These are phyloP conservation scores for Tetragnatha versicolor DNA, from an alignment of 1,140 invertebrate species.

Conservation along the genomic window DNA sequence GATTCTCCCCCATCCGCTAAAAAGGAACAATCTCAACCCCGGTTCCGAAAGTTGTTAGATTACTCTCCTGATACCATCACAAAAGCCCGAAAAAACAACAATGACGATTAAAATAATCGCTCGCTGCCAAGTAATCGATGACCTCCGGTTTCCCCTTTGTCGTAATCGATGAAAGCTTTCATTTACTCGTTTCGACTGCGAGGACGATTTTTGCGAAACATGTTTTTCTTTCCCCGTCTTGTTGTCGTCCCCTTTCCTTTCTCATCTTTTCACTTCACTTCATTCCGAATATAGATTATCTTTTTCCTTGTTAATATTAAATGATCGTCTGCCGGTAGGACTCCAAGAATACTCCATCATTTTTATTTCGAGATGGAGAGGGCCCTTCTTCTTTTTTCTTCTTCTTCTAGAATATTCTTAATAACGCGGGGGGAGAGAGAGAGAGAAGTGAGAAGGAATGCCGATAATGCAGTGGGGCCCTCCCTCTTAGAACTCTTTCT, in stretches of 20 bases:
- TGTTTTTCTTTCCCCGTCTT: neutral
- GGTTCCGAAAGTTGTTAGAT: conserved; percentile 6
- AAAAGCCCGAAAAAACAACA: conserved; percentile 8
- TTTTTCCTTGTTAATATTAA: conserved; percentile 33
- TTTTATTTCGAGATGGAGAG: conserved; percentile 1
- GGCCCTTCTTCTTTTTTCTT: neutral
- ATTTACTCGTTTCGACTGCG: conserved; percentile 23
- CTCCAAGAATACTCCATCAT: conserved; percentile 28
- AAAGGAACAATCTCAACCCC: neutral
- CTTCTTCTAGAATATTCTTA: conserved; percentile 22
- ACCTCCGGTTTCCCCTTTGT: neutral
- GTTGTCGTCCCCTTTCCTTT: neutral
- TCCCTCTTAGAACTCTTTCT: neutral
- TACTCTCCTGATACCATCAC: conserved; percentile 1
- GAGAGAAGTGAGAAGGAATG: neutral
- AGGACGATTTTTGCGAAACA: conserved; percentile 4
- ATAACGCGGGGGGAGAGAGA: neutral
- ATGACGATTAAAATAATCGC: conserved; percentile 42
- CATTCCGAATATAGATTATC: conserved; percentile 44
- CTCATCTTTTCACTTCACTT: neutral
- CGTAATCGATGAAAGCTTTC: conserved; percentile 33
- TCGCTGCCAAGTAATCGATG: conserved; percentile 20
- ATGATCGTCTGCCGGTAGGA: conserved; percentile 5
- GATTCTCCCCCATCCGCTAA: neutral
- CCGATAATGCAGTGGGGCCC: conserved; percentile 11